Evolutionary conservation across 2,888 invertebrate genomes (phyloP).

Genomic region (Brassicogethes aeneus): DNA sequence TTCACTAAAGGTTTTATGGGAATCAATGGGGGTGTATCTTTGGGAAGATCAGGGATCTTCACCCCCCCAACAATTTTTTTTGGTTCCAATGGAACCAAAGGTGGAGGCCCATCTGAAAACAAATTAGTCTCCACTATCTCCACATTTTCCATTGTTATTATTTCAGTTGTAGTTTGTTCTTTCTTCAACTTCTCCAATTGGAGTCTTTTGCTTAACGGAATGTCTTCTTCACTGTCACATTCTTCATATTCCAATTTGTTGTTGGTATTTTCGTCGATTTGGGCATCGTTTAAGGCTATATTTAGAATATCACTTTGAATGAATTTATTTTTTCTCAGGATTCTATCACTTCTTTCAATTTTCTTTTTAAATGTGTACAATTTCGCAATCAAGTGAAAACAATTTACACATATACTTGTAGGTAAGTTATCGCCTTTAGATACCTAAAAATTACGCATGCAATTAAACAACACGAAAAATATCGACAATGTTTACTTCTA

Average conservation of each 20-base stretch:
- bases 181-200: slow-evolving; percentile 7
- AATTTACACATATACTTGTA: slow-evolving; percentile 36
- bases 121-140: slow-evolving; percentile 3
- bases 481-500: slow-evolving; percentile 25
- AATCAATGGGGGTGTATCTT: slow-evolving; percentile 33
- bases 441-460: slow-evolving; percentile 24
- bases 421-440: slow-evolving; percentile 36
- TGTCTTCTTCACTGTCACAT: slow-evolving; percentile 19
- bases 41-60: slow-evolving; percentile 16
- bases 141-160: slow-evolving; percentile 6
- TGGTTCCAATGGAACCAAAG: slow-evolving; percentile 29
- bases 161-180: slow-evolving; percentile 11
- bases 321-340: slow-evolving; percentile 25
- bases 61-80: slow-evolving; percentile 10
- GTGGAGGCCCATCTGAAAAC: slow-evolving; percentile 26
- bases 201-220: slow-evolving; percentile 15
- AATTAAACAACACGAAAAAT: neutral
- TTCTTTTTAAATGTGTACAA: slow-evolving; percentile 38
- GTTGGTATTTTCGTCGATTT: slow-evolving; percentile 21
- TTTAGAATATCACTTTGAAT: slow-evolving; percentile 27
- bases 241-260: slow-evolving; percentile 10
- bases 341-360: slow-evolving; percentile 34
- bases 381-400: slow-evolving; percentile 37
- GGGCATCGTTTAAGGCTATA: slow-evolving; percentile 28
- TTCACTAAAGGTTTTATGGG: slow-evolving; percentile 29